Percentiles rank a stretch among this genome's conserved stretches.
Conservation (phyloP, 2,113 vertebrate species). For the Campylomormyrus tamandua region DNA sequence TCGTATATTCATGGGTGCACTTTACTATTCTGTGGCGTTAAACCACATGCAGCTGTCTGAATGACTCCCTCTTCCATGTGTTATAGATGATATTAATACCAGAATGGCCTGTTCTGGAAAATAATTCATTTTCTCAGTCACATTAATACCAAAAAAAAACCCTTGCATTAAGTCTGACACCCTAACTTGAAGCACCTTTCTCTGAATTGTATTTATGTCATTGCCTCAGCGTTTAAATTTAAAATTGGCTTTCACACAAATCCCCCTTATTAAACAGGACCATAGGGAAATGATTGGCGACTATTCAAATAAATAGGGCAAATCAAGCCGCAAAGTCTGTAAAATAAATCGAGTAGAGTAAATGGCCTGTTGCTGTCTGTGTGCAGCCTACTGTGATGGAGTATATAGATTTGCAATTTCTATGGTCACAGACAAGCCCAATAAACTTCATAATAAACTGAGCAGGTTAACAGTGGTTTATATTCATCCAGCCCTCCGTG, state of each 20-base stretch:
- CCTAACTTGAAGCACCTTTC: slow-evolving; percentile 1
- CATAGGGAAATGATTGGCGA: slow-evolving; percentile 30
- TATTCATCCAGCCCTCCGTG: slow-evolving; percentile 33
- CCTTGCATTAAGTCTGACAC: neutral
- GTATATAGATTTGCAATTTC: slow-evolving; percentile 47
- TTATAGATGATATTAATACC: neutral
- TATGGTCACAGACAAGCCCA: slow-evolving; percentile 38
- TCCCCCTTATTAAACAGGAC: slow-evolving; percentile 26
- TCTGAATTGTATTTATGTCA: slow-evolving; percentile 22
- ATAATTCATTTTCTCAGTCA: neutral
- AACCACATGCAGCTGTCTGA: neutral
- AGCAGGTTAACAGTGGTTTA: slow-evolving; percentile 39
- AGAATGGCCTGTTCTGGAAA: neutral
- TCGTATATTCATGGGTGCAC: neutral
- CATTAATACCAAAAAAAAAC: neutral
- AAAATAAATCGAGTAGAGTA: slow-evolving; percentile 41
- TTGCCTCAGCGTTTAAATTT: slow-evolving; percentile 21
- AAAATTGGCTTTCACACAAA: slow-evolving; percentile 18
- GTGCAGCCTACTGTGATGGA: slow-evolving; percentile 34
- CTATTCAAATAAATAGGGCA: slow-evolving; percentile 32
- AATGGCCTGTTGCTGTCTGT: slow-evolving; percentile 35
- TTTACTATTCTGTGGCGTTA: neutral
- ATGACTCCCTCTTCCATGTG: neutral
- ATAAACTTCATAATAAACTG: slow-evolving; percentile 44
- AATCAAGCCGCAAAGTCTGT: slow-evolving; percentile 31